These are phyloP conservation scores for Apeira syringaria DNA, from an alignment of 2,888 invertebrate species.

Conservation along the genomic window DNA sequence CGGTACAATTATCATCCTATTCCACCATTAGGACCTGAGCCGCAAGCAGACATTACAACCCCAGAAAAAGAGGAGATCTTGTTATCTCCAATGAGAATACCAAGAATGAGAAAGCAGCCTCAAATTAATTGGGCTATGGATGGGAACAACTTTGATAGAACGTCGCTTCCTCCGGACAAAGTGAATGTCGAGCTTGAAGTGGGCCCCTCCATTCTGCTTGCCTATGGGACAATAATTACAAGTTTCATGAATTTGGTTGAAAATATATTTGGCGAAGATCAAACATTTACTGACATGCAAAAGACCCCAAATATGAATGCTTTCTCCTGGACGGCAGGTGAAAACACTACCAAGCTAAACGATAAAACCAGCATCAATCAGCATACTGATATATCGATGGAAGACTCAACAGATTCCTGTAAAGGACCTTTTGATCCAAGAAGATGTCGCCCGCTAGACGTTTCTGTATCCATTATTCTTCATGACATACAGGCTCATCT, in stretches of 20 bases:
- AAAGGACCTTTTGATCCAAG: conserved; percentile 92
- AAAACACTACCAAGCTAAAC: conserved; percentile 60
- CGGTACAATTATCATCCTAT: conserved; percentile 96
- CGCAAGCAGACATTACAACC: conserved; percentile 96
- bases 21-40: conserved; percentile 93
- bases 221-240: conserved; percentile 96
- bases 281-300: conserved; percentile 96
- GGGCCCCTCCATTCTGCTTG: conserved; percentile 94
- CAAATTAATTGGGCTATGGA: conserved; percentile 86
- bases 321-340: conserved; percentile 66
- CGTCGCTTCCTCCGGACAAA: conserved; percentile 92
- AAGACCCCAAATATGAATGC: conserved; percentile 79
- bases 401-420: conserved; percentile 84
- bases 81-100: conserved; percentile 95
- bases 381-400: conserved; percentile 83
- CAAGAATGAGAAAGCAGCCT: conserved; percentile 89
- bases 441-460: conserved; percentile 94
- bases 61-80: conserved; percentile 97
- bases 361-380: conserved; percentile 72
- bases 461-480: conserved; percentile 95
- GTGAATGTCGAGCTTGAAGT: conserved; percentile 97
- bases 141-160: conserved; percentile 94
- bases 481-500: conserved; percentile 98
- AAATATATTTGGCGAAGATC: conserved; percentile 98
- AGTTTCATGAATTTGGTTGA: conserved; percentile 96